phyloP scores from a whole-genome alignment of 1,140 invertebrate genomes.

The Pseudomyrmex dendroicus region DNA sequence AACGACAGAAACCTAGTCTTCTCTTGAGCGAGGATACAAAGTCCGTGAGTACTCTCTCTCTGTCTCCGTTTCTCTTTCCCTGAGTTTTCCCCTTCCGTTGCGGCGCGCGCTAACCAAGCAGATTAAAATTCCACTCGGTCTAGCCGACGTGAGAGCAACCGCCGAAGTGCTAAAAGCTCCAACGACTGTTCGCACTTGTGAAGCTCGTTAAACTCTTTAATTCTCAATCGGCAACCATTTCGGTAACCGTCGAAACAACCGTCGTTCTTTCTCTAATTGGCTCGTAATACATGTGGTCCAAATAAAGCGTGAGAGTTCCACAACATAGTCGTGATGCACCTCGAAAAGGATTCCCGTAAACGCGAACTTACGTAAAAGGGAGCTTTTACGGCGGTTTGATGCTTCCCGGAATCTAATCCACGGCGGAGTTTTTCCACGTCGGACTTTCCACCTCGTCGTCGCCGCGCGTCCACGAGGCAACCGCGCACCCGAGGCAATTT shows the following conservation, averaged over 20 bases:
- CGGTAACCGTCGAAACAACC: constrained; percentile 3
- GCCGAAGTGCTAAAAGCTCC: constrained; percentile 2
- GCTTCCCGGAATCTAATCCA: constrained; percentile 50
- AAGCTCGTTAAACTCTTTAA: constrained; percentile 23
- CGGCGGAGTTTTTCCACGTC: constrained; percentile 51
- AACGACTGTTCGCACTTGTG: neutral
- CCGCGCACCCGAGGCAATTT: constrained; percentile 22
- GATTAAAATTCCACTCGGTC: constrained; percentile 39
- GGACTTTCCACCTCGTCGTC: constrained; percentile 6
- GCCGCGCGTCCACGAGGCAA: constrained; percentile 4
- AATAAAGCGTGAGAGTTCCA: constrained; percentile 9
- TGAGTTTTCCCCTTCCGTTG: constrained; percentile 33
- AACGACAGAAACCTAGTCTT: constrained; percentile 45
- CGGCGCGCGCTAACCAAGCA: constrained; percentile 12
- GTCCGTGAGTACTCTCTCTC: neutral
- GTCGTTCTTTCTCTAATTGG: neutral
- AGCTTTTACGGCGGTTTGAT: constrained; percentile 48
- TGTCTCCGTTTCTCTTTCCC: neutral
- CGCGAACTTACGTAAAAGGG: constrained; percentile 41
- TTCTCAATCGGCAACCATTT: neutral
- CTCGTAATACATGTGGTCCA: neutral
- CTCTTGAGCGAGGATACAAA: constrained; percentile 20
- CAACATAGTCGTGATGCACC: no score
- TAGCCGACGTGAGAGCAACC: constrained; percentile 16
- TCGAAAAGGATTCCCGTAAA: constrained; percentile 1